These are phyloP conservation scores for Alexandromys oeconomus DNA, from an alignment of 2,797 vertebrate genomes.

Conservation along the genomic window DNA sequence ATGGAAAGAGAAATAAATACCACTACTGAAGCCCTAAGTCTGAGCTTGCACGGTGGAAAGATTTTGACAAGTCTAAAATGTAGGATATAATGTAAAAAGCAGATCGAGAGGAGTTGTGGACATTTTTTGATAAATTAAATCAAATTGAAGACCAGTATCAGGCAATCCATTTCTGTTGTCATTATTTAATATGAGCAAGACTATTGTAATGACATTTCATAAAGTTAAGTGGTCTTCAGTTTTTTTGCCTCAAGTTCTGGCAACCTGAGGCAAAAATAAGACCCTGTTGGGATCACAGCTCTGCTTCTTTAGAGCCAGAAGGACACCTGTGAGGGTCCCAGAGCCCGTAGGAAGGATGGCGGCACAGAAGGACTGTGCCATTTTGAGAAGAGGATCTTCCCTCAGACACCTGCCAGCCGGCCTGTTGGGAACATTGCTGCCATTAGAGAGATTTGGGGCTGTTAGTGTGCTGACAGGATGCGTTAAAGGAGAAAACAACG, in stretches of 20 bases:
- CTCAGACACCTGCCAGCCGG: neutral
- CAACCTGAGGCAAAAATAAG: neutral
- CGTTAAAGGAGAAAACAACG: constrained; percentile 51
- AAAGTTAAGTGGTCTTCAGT: neutral
- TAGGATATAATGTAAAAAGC: neutral
- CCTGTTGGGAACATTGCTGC: neutral
- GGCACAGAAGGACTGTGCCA: neutral
- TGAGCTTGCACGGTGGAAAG: neutral
- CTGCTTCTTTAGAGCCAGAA: neutral
- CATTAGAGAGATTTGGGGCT: constrained; percentile 32
- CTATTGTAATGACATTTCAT: constrained; percentile 24
- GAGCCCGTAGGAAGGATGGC: neutral
- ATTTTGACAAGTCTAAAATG: neutral
- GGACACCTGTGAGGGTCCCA: neutral
- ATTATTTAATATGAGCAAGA: constrained; percentile 9
- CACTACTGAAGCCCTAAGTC: neutral
- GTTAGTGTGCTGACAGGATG: constrained; percentile 35
- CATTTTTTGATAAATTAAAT: neutral
- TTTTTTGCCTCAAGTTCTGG: neutral
- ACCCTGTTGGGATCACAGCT: neutral
- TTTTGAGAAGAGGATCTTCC: neutral
- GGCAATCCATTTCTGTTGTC: neutral
- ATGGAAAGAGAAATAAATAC: neutral
- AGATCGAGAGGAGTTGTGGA: neutral
- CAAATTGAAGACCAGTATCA: neutral